Evolutionary conservation across 2,113 vertebrate species (phyloP).

Genomic region (Oceanites oceanicus): DNA sequence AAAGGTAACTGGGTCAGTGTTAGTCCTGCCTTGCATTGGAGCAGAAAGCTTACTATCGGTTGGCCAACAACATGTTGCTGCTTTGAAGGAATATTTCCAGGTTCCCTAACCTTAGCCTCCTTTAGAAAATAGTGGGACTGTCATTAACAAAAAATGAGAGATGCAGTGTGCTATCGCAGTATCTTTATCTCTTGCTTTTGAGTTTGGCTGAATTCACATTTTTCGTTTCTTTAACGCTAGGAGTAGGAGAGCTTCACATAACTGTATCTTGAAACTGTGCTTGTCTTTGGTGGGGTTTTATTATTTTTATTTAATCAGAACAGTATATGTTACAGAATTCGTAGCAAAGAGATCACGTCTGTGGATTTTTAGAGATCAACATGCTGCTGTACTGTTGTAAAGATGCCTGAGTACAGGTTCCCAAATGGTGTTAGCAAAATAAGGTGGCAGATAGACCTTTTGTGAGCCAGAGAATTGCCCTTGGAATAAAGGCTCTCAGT

Average conservation of each 20-base stretch:
- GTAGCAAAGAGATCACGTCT: not conserved
- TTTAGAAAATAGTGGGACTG: not conserved
- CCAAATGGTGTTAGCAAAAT: not conserved
- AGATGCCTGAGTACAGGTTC: not conserved
- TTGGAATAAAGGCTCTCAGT: not conserved
- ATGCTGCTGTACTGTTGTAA: not conserved
- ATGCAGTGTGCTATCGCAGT: not conserved
- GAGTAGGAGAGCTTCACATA: not conserved
- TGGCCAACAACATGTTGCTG: not conserved
- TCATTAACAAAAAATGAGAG: not conserved
- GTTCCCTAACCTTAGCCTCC: not conserved
- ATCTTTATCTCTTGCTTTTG: not conserved
- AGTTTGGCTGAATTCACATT: accelerated
- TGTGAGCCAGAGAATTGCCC: not conserved
- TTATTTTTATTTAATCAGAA: not conserved
- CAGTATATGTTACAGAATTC: not conserved
- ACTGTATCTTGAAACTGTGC: not conserved
- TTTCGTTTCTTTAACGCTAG: not conserved
- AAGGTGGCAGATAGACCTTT: not conserved
- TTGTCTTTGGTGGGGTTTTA: not conserved
- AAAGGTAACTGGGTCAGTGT: not conserved
- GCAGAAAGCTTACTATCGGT: not conserved
- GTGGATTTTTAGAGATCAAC: not conserved
- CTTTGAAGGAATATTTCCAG: not conserved
- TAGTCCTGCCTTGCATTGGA: not conserved